These are phyloP conservation scores for Agrochola lota DNA, from an alignment of 2,888 invertebrate genomes.

Conservation along the genomic window DNA sequence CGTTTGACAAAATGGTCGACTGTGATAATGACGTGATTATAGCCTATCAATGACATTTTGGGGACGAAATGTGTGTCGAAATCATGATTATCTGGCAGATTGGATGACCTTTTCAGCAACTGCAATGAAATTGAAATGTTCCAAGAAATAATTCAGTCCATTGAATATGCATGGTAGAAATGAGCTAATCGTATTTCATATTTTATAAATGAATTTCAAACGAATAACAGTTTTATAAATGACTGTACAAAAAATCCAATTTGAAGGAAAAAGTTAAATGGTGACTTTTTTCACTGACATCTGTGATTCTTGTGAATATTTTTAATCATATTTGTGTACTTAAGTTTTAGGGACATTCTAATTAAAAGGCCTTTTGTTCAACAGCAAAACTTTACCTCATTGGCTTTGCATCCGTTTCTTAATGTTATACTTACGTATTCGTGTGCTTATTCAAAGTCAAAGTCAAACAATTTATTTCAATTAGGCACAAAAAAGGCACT, in stretches of 20 bases:
- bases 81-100: neutral
- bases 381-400: neutral
- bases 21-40: conserved; percentile 38
- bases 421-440: neutral
- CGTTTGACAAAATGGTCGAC: conserved; percentile 29
- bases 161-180: conserved; percentile 1
- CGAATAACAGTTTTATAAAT: neutral
- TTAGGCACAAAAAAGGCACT: too few species aligned
- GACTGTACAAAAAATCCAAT: neutral
- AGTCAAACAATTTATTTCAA: too few species aligned
- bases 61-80: conserved; percentile 16
- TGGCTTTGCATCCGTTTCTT: neutral
- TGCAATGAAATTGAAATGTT: neutral
- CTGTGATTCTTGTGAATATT: neutral
- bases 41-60: conserved; percentile 12
- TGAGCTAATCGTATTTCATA: neutral
- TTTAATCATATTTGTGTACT: neutral
- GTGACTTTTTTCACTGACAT: neutral
- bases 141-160: neutral
- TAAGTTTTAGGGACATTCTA: neutral
- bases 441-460: too few species aligned
- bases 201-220: neutral
- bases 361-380: neutral
- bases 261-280: neutral
- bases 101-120: neutral